Percentiles rank a stretch among this genome's conserved stretches.
phyloP scores from a whole-genome alignment of 1,140 invertebrate species.

The Trinorchestia longiramus region DNA sequence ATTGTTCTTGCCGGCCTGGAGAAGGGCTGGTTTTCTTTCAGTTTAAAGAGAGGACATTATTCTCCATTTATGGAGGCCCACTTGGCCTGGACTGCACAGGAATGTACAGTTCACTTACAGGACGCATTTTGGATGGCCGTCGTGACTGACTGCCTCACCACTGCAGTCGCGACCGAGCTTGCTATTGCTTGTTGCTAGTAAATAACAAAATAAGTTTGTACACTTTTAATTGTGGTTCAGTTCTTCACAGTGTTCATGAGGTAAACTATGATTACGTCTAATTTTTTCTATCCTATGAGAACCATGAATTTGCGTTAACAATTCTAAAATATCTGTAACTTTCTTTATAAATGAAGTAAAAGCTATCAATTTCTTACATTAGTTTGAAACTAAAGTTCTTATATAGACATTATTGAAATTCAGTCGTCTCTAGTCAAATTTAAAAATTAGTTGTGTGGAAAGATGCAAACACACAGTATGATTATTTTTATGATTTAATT shows the following conservation, averaged over 20 bases:
- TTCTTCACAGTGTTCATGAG: neutral
- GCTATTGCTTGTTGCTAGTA: neutral
- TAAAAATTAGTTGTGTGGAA: too few species aligned
- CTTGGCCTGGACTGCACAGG: neutral
- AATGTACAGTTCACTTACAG: neutral
- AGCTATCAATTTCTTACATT: too few species aligned
- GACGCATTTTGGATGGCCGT: neutral
- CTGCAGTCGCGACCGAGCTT: too few species aligned
- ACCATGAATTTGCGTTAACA: neutral
- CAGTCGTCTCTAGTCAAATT: too few species aligned
- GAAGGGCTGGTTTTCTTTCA: neutral
- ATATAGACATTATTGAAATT: too few species aligned
- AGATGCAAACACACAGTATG: neutral
- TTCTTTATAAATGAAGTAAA: too few species aligned
- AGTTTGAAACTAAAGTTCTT: too few species aligned
- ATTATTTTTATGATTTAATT: neutral
- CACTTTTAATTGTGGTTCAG: neutral
- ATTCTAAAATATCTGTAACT: neutral
- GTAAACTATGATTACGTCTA: neutral
- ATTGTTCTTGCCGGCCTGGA: neutral
- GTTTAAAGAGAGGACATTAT: neutral
- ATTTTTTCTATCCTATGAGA: neutral
- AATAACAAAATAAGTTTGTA: neutral
- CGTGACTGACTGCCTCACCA: neutral
- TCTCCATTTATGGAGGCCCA: neutral